Base-by-base conservation (phyloP, 1,140 invertebrate species). In the Bradysia coprophila region DNA sequence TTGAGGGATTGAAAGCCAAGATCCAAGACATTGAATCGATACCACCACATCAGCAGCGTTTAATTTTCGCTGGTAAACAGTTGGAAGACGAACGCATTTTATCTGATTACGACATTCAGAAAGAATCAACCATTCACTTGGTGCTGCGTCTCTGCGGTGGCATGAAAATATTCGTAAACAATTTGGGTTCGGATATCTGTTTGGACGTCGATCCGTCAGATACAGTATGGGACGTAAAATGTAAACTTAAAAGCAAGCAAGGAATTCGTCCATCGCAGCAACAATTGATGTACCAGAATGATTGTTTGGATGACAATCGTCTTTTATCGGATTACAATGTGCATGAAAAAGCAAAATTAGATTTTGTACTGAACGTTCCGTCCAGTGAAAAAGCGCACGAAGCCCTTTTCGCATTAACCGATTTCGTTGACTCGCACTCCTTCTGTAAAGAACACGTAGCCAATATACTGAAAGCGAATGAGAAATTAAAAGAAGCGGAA, bases 111-210 rank as follows among this genome's bases (percentile, higher is more conserved):
- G 33, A 41, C 56, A 87, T 90, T 51, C 81, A 88, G 57, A 88
- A 86, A 62, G 90, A 94, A 64, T 93, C 88, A 11, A 95, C 89
- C 4, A 71, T 93, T 44, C 88, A 93, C 60, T 71, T 93, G 55
- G 86, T 92, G 21, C 67, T 88, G 11, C 73, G 85, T 64, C 71
- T 88, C 43, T 70, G 86, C 69, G 72, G 85, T 77, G 78, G 85
- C 69, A 95, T 97, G 43, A 98, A 98, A 71, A 99, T 98, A 64
- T 78, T 93, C 50, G 98, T 98, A 91, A 99, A 98, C 94, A 98
- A 98, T 11, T 54, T 82, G 2, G 80, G 78, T 33, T 83, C 83
- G 53, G 83, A 78, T 45, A 78, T 83, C 49, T 80, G 79, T 0
- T 52, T 83, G 15, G 80, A 83, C 55, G 79, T 82, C 3, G 76